Evolutionary conservation across 2,888 invertebrate species (phyloP).

Genomic region (Papilio protenor): DNA sequence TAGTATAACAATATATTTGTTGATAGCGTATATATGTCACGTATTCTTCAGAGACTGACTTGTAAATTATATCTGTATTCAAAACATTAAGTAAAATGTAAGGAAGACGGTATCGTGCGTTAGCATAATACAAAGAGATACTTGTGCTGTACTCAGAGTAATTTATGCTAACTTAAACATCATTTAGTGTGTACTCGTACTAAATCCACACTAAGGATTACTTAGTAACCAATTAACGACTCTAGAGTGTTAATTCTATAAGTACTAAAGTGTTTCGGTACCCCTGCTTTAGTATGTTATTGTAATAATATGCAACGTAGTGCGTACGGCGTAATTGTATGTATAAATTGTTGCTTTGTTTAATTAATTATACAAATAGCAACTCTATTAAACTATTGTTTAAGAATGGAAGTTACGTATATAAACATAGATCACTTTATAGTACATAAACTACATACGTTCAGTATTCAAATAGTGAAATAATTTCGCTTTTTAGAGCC

Average conservation of each 20-base stretch:
- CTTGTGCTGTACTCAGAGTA: not conserved
- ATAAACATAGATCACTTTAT: not conserved
- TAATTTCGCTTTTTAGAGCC: not conserved
- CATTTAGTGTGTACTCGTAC: not conserved
- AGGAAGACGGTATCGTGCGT: constrained; percentile 15
- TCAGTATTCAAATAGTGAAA: not conserved
- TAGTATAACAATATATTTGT: not conserved
- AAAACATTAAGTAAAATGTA: constrained; percentile 26
- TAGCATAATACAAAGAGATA: constrained; percentile 1
- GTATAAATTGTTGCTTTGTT: constrained; percentile 4
- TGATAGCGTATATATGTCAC: constrained; percentile 28
- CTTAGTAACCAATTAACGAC: not conserved
- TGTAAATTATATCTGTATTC: constrained; percentile 28
- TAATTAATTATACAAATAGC: constrained; percentile 3
- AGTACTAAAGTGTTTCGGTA: not conserved
- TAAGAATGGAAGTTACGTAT: not conserved
- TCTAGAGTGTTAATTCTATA: not conserved
- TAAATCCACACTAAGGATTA: not conserved
- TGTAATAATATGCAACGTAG: not conserved
- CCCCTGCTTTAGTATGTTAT: not conserved
- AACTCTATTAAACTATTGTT: not conserved
- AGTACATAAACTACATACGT: no score
- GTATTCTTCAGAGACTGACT: constrained; percentile 14
- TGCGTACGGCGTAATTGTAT: not conserved
- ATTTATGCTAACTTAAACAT: not conserved